phyloP scores from a whole-genome alignment of 2,888 invertebrate species.

The Ganaspis brasiliensis region DNA sequence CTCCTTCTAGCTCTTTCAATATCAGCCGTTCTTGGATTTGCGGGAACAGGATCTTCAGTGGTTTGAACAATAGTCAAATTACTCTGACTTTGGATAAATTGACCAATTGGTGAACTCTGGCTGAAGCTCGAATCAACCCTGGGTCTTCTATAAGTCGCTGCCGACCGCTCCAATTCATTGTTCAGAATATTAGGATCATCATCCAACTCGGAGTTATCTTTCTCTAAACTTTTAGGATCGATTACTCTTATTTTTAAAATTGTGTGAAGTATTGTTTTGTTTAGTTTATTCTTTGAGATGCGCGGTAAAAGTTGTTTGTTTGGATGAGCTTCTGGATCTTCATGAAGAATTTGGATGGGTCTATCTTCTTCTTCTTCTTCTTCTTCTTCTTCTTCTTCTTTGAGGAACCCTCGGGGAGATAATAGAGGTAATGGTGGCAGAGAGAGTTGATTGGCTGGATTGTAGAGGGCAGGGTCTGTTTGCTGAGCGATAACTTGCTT shows the following conservation, averaged over 20 bases:
- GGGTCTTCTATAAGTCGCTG: slow-evolving; percentile 30
- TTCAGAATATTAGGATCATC: slow-evolving; percentile 14
- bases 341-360: slow-evolving; percentile 3
- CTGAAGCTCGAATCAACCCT: slow-evolving; percentile 42
- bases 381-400: neutral
- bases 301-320: neutral
- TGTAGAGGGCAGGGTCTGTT: neutral
- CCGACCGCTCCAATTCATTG: slow-evolving; percentile 23
- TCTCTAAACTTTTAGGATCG: neutral
- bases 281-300: neutral
- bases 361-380: neutral
- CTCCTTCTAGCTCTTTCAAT: slow-evolving; percentile 16
- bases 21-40: slow-evolving; percentile 20
- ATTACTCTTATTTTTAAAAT: slow-evolving; percentile 1
- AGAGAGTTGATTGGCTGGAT: neutral
- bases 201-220: neutral
- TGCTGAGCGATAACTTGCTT: slow-evolving; percentile 71
- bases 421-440: neutral
- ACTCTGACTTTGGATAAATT: neutral
- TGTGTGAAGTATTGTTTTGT: slow-evolving; percentile 8
- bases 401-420: neutral
- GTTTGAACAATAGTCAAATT: neutral
- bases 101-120: slow-evolving; percentile 19
- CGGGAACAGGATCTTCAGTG: neutral
- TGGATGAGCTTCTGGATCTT: neutral